phyloP scores from a whole-genome alignment of 2,888 invertebrate genomes.

The Amphipyra tragopoginis region DNA sequence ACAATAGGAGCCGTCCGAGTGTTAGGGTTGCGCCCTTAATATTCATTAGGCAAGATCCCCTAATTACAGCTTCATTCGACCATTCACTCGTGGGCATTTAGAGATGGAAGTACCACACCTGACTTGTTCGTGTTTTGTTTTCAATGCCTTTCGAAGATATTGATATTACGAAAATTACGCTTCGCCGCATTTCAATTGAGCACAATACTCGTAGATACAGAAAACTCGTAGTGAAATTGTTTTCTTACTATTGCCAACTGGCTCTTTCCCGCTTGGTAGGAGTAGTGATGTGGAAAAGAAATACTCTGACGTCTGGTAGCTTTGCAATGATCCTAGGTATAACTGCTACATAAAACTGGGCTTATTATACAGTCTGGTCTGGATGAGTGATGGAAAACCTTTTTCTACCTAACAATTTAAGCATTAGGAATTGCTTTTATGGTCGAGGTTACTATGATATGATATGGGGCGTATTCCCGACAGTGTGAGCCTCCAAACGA shows the following conservation, averaged over 20 bases:
- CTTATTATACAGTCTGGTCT: too few relatives aligned
- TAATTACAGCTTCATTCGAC: constrained; percentile 82
- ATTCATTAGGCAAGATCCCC: constrained; percentile 84
- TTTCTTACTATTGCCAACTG: constrained; percentile 59
- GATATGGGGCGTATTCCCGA: too few relatives aligned
- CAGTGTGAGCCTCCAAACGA: too few relatives aligned
- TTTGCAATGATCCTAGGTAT: neutral
- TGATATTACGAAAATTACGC: constrained; percentile 80
- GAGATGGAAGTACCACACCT: constrained; percentile 82
- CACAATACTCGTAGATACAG: constrained; percentile 68
- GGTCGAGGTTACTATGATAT: too few relatives aligned
- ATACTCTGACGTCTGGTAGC: constrained; percentile 21
- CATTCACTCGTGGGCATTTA: constrained; percentile 62
- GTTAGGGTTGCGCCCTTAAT: constrained; percentile 83
- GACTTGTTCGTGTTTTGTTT: constrained; percentile 81
- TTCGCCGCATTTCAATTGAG: constrained; percentile 76
- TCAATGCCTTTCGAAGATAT: constrained; percentile 78
- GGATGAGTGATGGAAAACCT: neutral
- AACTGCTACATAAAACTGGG: too few relatives aligned
- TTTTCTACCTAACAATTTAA: too few relatives aligned
- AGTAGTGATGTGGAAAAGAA: constrained; percentile 42
- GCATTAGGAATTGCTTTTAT: too few relatives aligned
- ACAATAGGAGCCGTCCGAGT: constrained; percentile 66
- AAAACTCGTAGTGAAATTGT: constrained; percentile 68
- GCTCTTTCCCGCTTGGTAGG: constrained; percentile 32